These are phyloP conservation scores for Metacarcinus magister DNA, from an alignment of 2,888 invertebrate genomes.

Conservation along the genomic window DNA sequence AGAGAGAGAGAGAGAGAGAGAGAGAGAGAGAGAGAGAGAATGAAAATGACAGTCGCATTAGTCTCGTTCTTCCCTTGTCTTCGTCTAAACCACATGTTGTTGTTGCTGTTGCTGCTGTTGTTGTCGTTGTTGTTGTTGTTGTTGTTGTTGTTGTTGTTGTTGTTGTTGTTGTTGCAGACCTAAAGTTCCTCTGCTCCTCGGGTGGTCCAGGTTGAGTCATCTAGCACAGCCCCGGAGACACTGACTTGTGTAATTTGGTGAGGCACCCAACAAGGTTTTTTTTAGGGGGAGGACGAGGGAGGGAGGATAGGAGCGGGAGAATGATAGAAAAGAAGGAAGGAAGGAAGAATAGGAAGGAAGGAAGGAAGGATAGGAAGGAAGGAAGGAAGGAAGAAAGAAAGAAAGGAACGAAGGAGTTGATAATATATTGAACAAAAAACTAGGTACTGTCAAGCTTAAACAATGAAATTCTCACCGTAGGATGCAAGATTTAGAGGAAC, in stretches of 20 bases:
- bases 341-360: neutral
- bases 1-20: slow-evolving; percentile 26
- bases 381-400: neutral
- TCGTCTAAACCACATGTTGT: neutral
- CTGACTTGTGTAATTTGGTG: neutral
- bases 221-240: neutral
- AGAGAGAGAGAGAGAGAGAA: slow-evolving; percentile 4
- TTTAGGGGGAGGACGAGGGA: neutral
- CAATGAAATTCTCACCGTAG: neutral
- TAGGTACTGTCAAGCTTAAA: neutral
- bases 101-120: neutral
- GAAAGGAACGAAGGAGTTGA: neutral
- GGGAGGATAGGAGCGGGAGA: neutral
- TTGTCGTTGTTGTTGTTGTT: neutral
- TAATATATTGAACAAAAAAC: neutral
- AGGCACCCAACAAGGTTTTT: neutral
- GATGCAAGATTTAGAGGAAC: neutral
- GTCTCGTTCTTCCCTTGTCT: neutral
- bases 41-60: neutral
- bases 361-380: neutral
- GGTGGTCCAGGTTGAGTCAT: neutral
- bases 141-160: neutral
- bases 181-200: neutral
- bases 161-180: neutral
- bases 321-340: neutral